phyloP scores from a whole-genome alignment of 1,140 invertebrate genomes.

The Galendromus occidentalis region DNA sequence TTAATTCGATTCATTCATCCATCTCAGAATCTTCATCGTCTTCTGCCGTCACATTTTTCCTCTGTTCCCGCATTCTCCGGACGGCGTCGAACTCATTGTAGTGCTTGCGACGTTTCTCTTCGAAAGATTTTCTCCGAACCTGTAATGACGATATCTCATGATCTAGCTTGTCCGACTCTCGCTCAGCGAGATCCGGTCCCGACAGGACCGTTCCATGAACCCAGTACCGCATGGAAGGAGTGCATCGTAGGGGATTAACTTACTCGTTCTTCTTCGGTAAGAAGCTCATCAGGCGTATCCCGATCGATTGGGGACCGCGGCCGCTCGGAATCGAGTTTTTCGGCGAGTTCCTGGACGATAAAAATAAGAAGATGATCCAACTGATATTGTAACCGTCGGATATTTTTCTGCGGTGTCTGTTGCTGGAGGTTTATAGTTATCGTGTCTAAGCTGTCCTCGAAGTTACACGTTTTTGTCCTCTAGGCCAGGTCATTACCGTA shows the following conservation, averaged over 20 bases:
- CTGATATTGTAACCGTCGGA: no score
- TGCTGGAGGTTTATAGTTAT: no score
- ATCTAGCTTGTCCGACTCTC: not conserved
- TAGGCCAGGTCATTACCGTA: no score
- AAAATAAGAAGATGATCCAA: no score
- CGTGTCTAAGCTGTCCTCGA: no score
- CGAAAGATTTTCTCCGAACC: not conserved
- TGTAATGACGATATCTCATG: not conserved
- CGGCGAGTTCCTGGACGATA: not conserved
- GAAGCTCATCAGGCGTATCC: conserved; percentile 1
- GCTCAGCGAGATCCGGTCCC: no score
- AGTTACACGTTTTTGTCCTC: no score
- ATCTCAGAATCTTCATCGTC: not conserved
- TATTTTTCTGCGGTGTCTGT: no score
- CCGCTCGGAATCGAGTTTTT: not conserved
- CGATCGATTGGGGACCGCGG: not conserved
- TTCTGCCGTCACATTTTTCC: not conserved
- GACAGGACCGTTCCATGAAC: no score
- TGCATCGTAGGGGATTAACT: not conserved
- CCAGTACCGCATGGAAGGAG: not conserved
- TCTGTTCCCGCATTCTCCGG: conserved; percentile 2
- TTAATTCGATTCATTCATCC: not conserved
- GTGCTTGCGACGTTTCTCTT: conserved; percentile 10
- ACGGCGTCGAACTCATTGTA: conserved; percentile 10
- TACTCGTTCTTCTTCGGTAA: not conserved